phyloP scores from a whole-genome alignment of 2,888 invertebrate species.

The Pilophorus perplexus region DNA sequence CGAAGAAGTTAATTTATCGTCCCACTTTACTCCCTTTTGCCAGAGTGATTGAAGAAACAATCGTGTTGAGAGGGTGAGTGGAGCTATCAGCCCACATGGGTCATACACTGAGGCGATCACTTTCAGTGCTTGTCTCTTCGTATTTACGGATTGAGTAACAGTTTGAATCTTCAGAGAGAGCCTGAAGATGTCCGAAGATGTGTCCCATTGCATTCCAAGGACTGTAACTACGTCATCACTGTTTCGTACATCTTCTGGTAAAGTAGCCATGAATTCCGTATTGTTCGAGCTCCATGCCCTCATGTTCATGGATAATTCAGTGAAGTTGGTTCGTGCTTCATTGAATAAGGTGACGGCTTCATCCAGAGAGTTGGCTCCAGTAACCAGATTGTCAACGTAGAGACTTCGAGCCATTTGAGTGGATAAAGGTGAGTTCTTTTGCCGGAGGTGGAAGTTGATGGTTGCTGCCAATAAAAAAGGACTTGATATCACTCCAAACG shows the following conservation, averaged over 20 bases:
- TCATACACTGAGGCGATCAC: conserved; percentile 22
- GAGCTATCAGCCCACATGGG: conserved; percentile 3
- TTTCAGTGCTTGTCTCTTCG: background rate
- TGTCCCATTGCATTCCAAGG: background rate
- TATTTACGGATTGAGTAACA: background rate
- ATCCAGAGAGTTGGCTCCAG: background rate
- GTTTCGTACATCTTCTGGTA: background rate
- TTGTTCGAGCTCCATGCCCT: conserved; percentile 10
- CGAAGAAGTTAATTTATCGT: background rate
- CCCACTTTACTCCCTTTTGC: background rate
- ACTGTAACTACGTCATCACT: background rate
- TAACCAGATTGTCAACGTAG: conserved; percentile 27
- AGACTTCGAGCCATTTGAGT: background rate
- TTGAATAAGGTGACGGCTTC: background rate
- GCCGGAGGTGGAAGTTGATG: background rate
- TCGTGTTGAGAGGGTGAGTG: background rate
- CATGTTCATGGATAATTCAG: conserved; percentile 6
- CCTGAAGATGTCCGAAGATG: background rate
- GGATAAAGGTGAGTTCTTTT: background rate
- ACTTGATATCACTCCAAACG: conserved; percentile 27
- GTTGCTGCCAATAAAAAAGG: conserved; percentile 15
- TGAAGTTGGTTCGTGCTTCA: background rate
- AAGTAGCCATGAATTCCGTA: background rate
- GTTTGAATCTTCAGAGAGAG: background rate
- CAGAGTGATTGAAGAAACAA: conserved; percentile 8